Evolutionary conservation across 2,113 vertebrate genomes (phyloP), one percentile per base, ranked within the genome.

Genomic region (Octodon degus): DNA sequence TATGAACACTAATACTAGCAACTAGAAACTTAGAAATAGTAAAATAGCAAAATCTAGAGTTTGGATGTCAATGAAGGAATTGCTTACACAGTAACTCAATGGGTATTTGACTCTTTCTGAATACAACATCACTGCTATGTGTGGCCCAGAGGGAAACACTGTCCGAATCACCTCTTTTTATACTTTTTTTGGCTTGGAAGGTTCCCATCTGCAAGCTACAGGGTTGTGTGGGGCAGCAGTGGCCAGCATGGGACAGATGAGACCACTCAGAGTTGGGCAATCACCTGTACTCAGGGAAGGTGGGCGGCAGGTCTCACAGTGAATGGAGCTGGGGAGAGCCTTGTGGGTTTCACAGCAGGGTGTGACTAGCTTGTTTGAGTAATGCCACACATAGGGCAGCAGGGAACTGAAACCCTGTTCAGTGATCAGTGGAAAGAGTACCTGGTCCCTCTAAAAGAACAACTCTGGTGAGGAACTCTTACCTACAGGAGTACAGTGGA

Each of bases 1-100:
- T 47, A 90, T 40, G 7, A 96, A 80, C 82, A n/a, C 22, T 87
- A 94, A 86, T 47, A 74, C 20, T 58, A 89, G 53, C 65, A 94
- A 94, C 2, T 30, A 10, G 24, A 82, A 92, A 93, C 30, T 47
- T 1, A 86, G 47, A 96, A 90, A 62, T 63, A 47, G 25, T 77
- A 13, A 14, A 95, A 86, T 0, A 77, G 74, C 30, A 81, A 43
- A 93, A 77, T 85, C 19, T 80, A 90, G 47, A 20, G 12, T 87
- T 22, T 90, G 34, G 16, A 84, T 58, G 7, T 12, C 40, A 27
- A 25, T 13, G 72, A 76, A 76, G 22, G 32, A 32, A 47, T 47
- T 9, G 24, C 22, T 43, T 25, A 5, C 22, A 76, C 37, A 27
- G 27, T 2, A 94, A 77, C 22, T 86, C 47, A 89, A 90, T 7